A percentile compares a stretch with the other conserved stretches of the same genome.
Evolutionary conservation across 2,797 vertebrate species (phyloP).

Genomic region (Liparis tanakae): DNA sequence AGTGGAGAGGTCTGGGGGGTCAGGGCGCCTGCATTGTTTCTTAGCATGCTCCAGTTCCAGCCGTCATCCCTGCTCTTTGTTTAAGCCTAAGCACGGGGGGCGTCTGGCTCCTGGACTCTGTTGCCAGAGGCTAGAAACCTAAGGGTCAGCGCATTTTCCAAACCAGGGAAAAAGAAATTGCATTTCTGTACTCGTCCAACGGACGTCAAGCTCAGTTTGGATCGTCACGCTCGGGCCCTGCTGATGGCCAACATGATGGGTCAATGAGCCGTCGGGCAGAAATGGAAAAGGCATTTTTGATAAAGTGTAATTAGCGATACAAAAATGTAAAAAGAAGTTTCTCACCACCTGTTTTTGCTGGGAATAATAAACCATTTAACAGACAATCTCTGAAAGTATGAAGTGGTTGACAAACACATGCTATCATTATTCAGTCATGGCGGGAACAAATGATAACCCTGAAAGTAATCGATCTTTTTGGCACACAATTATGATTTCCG

Average conservation of each 20-base stretch:
- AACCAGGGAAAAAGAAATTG: constrained; percentile 55
- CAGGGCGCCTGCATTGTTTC: constrained; percentile 72
- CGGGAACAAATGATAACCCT: not conserved
- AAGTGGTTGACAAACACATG: constrained; percentile 9
- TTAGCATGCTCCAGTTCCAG: constrained; percentile 70
- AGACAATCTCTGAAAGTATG: not conserved
- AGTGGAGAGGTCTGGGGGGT: constrained; percentile 46
- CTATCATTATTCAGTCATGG: not conserved
- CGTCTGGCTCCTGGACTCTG: constrained; percentile 59
- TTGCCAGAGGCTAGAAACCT: constrained; percentile 59
- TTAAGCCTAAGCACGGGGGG: constrained; percentile 56
- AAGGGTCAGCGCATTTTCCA: constrained; percentile 71
- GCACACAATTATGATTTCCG: constrained; percentile 4
- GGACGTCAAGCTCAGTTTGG: constrained; percentile 54
- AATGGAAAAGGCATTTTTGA: not conserved
- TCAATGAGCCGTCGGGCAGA: constrained; percentile 15
- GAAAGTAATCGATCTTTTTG: constrained; percentile 9
- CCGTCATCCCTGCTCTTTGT: constrained; percentile 71
- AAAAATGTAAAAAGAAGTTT: not conserved
- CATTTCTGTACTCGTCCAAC: constrained; percentile 69
- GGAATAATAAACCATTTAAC: not conserved
- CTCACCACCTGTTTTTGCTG: not conserved
- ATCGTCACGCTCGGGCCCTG: constrained; percentile 29
- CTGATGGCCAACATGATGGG: constrained; percentile 41
- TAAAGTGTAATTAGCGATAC: not conserved